These are phyloP conservation scores for Lophochroa leadbeateri DNA, from an alignment of 2,113 vertebrate genomes.

Conservation along the genomic window DNA sequence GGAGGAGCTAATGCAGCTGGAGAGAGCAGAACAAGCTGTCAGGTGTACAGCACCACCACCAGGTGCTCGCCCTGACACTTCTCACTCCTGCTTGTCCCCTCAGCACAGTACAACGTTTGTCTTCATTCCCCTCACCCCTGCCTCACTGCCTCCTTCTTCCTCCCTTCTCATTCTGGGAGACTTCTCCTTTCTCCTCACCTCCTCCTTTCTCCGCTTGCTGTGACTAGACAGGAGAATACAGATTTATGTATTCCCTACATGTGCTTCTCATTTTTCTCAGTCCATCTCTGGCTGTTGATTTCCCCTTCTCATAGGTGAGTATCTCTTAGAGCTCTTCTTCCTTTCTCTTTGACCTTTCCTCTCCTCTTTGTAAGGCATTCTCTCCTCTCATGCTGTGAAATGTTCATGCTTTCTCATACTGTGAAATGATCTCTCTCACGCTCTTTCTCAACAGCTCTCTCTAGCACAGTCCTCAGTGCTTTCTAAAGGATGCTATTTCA, in stretches of 20 bases:
- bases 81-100: background rate
- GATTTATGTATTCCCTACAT: background rate
- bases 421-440: slow-evolving; percentile 16
- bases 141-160: slow-evolving; percentile 6
- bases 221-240: slow-evolving; percentile 12
- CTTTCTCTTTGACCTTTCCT: slow-evolving; percentile 39
- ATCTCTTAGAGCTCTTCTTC: slow-evolving; percentile 11
- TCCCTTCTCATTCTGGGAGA: background rate
- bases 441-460: background rate
- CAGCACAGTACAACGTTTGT: background rate
- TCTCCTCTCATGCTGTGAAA: slow-evolving; percentile 21
- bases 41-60: slow-evolving; percentile 10
- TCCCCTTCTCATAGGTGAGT: slow-evolving; percentile 7
- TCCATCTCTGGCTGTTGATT: slow-evolving; percentile 32
- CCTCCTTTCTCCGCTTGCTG: slow-evolving; percentile 10
- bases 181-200: slow-evolving; percentile 18
- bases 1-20: background rate
- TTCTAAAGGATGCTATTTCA: slow-evolving; percentile 10
- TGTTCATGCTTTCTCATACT: slow-evolving; percentile 8
- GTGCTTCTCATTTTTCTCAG: background rate
- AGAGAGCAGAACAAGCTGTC: background rate
- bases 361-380: slow-evolving; percentile 5
- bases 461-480: background rate
- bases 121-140: background rate
- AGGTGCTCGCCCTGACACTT: background rate